Conservation (phyloP, 2,888 invertebrate species). For the Leucophenga montana region DNA sequence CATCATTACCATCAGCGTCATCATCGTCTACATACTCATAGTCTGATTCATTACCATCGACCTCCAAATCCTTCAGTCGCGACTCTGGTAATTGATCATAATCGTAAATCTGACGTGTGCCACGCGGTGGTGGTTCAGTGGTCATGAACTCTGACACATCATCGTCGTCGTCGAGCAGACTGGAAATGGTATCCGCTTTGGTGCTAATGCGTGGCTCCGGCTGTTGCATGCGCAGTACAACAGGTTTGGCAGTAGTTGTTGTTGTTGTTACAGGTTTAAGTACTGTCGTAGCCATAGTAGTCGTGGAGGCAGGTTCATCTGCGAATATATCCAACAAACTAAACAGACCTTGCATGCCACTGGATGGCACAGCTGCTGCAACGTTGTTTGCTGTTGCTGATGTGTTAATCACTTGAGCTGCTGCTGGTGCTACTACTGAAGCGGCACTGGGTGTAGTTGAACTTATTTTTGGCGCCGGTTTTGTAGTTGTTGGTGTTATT, state of each 20-base stretch:
- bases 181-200: conserved; percentile 53
- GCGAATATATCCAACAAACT: conserved; percentile 70
- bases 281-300: conserved; percentile 45
- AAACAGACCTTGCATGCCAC: conserved; percentile 67
- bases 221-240: conserved; percentile 33
- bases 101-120: conserved; percentile 70
- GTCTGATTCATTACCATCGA: conserved; percentile 1
- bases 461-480: conserved; percentile 26
- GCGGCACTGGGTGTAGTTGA: conserved; percentile 19
- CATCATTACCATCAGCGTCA: not conserved
- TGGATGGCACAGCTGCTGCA: conserved; percentile 39
- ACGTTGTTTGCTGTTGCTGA: conserved; percentile 19
- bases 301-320: conserved; percentile 50
- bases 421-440: conserved; percentile 32
- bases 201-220: conserved; percentile 59
- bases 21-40: conserved; percentile 6
- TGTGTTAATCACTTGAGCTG: conserved; percentile 29
- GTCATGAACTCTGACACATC: conserved; percentile 48
- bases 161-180: conserved; percentile 40
- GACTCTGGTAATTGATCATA: conserved; percentile 72
- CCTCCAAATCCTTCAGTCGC: conserved; percentile 49
- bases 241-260: conserved; percentile 9
- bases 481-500: conserved; percentile 25
- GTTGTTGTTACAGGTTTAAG: conserved; percentile 50
- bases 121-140: conserved; percentile 62